Evolutionary conservation across 2,797 vertebrate species (phyloP).

Genomic region (Melanotaenia trifasciata): DNA sequence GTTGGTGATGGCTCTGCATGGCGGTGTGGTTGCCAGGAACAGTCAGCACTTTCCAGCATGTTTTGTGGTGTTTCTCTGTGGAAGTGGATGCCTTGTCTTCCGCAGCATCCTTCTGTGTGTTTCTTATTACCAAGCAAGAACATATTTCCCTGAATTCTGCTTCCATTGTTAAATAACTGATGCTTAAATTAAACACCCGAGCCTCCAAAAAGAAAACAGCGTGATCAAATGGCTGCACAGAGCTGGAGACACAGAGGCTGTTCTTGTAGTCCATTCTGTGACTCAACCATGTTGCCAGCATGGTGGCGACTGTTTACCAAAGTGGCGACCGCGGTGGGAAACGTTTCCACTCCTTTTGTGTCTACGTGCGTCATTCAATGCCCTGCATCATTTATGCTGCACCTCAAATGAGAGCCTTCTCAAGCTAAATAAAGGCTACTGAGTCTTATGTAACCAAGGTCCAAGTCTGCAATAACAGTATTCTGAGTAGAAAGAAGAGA

Average conservation of each 20-base stretch:
- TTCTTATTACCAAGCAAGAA: constrained; percentile 5
- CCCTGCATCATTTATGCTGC: constrained; percentile 71
- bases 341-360: constrained; percentile 73
- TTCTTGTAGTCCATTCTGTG: constrained; percentile 40
- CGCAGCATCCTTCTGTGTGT: constrained; percentile 65
- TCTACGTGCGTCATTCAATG: constrained; percentile 79
- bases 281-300: constrained; percentile 65
- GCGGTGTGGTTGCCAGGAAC: constrained; percentile 52
- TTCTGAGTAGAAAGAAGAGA: constrained; percentile 42
- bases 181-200: constrained; percentile 43
- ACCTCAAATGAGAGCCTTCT: constrained; percentile 80
- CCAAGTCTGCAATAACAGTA: constrained; percentile 58
- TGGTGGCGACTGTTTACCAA: constrained; percentile 54
- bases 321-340: constrained; percentile 60
- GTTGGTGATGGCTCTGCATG: constrained; percentile 62
- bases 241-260: constrained; percentile 27
- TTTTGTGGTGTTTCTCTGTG: constrained; percentile 71
- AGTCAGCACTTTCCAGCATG: constrained; percentile 75
- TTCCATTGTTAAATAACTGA: constrained; percentile 33
- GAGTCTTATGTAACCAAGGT: constrained; percentile 65
- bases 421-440: constrained; percentile 70
- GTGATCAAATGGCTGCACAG: constrained; percentile 8
- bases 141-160: constrained; percentile 20
- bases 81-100: constrained; percentile 53
- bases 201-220: constrained; percentile 34